These are phyloP conservation scores for Acromyrmex heyeri DNA, from an alignment of 1,140 invertebrate species.

Conservation along the genomic window DNA sequence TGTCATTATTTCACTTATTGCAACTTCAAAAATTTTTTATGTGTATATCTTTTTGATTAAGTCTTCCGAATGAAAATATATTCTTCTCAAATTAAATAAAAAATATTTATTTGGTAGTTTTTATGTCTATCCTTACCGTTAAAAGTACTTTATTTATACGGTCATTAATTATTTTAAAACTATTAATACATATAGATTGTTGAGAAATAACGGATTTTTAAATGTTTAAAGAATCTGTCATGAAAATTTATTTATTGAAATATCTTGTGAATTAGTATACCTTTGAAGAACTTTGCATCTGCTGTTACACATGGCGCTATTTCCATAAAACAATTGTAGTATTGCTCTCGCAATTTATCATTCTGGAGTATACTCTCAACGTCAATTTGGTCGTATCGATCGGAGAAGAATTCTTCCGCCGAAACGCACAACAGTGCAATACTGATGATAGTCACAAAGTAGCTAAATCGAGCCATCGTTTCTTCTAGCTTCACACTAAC, in stretches of 20 bases:
- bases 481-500: not conserved
- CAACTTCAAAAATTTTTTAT: not conserved
- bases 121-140: not conserved
- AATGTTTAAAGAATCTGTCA: not conserved
- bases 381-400: constrained; percentile 61
- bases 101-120: not conserved
- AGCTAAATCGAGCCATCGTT: not conserved
- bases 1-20: not conserved
- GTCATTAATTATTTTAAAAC: not conserved
- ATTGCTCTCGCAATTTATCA: constrained; percentile 63
- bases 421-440: not conserved
- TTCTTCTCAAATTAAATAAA: not conserved
- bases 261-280: constrained; percentile 56
- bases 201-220: not conserved
- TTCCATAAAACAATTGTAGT: constrained; percentile 84
- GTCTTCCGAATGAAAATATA: not conserved
- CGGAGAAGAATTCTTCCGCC: constrained; percentile 24
- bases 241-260: constrained; percentile 20
- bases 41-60: not conserved
- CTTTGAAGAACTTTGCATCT: constrained; percentile 75
- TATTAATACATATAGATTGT: not conserved
- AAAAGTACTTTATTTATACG: not conserved
- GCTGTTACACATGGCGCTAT: constrained; percentile 78
- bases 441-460: not conserved
- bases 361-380: not conserved